Conservation (phyloP, 2,113 vertebrate species). For the Neolamprologus fasciatus region DNA sequence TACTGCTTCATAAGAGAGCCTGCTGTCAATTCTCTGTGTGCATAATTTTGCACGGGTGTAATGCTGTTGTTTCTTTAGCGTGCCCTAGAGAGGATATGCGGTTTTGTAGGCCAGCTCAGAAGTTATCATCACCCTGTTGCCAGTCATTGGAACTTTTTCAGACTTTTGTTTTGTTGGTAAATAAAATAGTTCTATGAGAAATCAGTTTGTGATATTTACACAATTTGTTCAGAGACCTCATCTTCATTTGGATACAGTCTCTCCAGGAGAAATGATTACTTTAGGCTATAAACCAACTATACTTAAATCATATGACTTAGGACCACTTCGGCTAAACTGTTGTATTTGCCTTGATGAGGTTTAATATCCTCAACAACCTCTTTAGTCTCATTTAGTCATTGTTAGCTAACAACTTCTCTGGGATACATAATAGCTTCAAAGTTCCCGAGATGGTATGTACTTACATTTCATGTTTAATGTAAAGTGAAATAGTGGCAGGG, state of each 20-base stretch:
- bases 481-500: neutral
- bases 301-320: neutral
- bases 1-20: neutral
- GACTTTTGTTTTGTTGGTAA: neutral
- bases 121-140: neutral
- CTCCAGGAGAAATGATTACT: neutral
- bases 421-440: neutral
- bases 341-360: neutral
- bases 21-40: neutral
- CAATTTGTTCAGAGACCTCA: neutral
- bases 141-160: neutral
- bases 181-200: neutral
- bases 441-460: neutral
- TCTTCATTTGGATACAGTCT: neutral
- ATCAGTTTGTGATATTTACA: neutral
- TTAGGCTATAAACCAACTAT: neutral
- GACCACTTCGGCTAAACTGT: accelerated
- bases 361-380: neutral
- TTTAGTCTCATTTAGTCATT: neutral
- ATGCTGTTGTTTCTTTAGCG: neutral
- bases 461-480: neutral
- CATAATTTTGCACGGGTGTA: neutral
- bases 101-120: neutral
- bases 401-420: neutral
- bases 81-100: neutral